Conservation (phyloP, 2,113 vertebrate species). For the Otus sunia region DNA sequence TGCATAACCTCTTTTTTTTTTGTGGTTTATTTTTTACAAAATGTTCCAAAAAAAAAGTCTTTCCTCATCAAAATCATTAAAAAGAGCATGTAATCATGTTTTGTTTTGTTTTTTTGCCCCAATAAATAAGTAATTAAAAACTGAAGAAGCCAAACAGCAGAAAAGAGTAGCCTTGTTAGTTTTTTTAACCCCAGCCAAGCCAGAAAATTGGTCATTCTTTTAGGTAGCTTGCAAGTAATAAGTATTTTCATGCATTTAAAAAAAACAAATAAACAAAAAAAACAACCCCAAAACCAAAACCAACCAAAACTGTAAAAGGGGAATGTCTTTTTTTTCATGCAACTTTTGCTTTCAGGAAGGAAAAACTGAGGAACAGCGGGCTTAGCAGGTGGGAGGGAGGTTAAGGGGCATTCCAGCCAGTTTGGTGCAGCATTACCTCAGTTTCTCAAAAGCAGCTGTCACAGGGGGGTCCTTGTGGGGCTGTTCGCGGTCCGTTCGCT, state of each 20-base stretch:
- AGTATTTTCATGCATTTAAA: constrained; percentile 90
- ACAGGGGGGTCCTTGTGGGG: constrained; percentile 91
- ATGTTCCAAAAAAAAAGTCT: constrained; percentile 60
- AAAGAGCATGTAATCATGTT: constrained; percentile 74
- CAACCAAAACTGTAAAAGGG: constrained; percentile 73
- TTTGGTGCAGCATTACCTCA: constrained; percentile 99
- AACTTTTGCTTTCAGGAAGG: constrained; percentile 87
- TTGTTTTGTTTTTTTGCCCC: constrained; percentile 10
- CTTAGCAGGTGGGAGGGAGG: constrained; percentile 78
- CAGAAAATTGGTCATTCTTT: constrained; percentile 87
- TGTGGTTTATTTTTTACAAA: constrained; percentile 60
- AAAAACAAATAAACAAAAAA: neutral
- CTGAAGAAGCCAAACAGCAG: constrained; percentile 89
- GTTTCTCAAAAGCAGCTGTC: constrained; percentile 98
- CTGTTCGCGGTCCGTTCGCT: constrained; percentile 89
- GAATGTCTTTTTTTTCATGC: constrained; percentile 89
- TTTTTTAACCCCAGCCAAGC: constrained; percentile 90
- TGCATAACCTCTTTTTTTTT: constrained; percentile 63
- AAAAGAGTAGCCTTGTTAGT: constrained; percentile 90
- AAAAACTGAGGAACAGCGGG: constrained; percentile 70
- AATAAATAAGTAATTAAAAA: constrained; percentile 81
- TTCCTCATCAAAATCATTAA: constrained; percentile 83
- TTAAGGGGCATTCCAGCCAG: constrained; percentile 87
- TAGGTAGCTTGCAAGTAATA: constrained; percentile 95
- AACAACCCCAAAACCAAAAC: constrained; percentile 42